A percentile compares a stretch with the other conserved stretches of the same genome.
Conservation (phyloP, 1,140 invertebrate genomes). For the Eumeta japonica region DNA sequence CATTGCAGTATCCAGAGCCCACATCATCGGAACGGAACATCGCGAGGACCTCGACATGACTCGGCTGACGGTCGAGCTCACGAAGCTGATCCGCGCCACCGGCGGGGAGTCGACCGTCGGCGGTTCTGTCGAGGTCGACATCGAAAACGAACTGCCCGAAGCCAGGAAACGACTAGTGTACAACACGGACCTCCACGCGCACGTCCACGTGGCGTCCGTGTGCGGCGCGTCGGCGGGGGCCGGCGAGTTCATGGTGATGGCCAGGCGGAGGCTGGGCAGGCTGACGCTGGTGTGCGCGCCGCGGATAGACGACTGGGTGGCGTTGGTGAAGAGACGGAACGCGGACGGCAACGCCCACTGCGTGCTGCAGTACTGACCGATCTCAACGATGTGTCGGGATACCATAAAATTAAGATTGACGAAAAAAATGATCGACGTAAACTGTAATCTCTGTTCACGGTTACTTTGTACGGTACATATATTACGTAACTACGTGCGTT, state of each 20-base stretch:
- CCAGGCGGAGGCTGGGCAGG: slow-evolving; percentile 68
- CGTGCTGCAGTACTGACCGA: slow-evolving; percentile 54
- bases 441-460: too few relatives aligned
- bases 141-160: slow-evolving; percentile 26
- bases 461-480: too few relatives aligned
- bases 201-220: slow-evolving; percentile 61
- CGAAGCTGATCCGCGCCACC: slow-evolving; percentile 64
- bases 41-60: slow-evolving; percentile 64
- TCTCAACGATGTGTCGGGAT: background rate
- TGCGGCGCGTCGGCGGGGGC: slow-evolving; percentile 70
- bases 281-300: slow-evolving; percentile 73
- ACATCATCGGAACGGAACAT: slow-evolving; percentile 65
- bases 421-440: too few relatives aligned
- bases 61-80: slow-evolving; percentile 66
- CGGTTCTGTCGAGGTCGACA: slow-evolving; percentile 27
- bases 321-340: slow-evolving; percentile 60
- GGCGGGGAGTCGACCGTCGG: slow-evolving; percentile 24
- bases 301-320: slow-evolving; percentile 66
- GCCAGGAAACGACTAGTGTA: slow-evolving; percentile 11
- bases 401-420: too few relatives aligned
- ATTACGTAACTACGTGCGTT: too few relatives aligned
- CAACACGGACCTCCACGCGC: slow-evolving; percentile 31
- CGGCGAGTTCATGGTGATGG: slow-evolving; percentile 80
- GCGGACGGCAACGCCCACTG: slow-evolving; percentile 66
- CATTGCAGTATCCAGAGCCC: slow-evolving; percentile 66